Conservation (phyloP, 2,888 invertebrate genomes). For the Nipponacmea schrenckii region DNA sequence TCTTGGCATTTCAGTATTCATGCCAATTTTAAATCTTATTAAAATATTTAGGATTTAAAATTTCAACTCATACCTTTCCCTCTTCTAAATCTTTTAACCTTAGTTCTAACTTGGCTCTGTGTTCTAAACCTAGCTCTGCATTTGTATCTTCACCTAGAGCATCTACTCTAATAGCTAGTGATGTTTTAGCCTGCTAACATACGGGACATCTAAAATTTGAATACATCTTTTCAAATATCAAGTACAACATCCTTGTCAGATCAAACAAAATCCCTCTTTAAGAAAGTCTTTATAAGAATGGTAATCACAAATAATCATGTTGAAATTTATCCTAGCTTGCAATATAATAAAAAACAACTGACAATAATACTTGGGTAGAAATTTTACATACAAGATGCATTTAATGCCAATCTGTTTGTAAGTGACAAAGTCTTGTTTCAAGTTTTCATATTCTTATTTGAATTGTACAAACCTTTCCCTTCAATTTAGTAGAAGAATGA, state of each 20-base stretch:
- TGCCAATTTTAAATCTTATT: neutral
- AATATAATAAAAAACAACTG: too few relatives aligned
- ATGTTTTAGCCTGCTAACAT: slow-evolving; percentile 97
- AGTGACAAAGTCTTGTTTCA: neutral
- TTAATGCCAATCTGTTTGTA: neutral
- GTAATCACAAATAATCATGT: too few relatives aligned
- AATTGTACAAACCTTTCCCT: slow-evolving; percentile 75
- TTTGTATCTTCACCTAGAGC: slow-evolving; percentile 89
- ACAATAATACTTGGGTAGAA: too few relatives aligned
- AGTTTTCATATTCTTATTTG: neutral
- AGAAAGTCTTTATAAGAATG: too few relatives aligned
- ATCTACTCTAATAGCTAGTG: slow-evolving; percentile 92
- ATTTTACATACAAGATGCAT: too few relatives aligned
- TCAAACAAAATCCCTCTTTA: too few relatives aligned
- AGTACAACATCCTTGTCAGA: too few relatives aligned
- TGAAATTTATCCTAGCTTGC: too few relatives aligned
- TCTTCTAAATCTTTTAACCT: slow-evolving; percentile 81
- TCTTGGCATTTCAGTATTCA: neutral
- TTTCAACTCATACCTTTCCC: slow-evolving; percentile 76
- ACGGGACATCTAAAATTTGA: slow-evolving; percentile 77
- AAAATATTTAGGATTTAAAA: neutral
- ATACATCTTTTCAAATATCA: too few relatives aligned
- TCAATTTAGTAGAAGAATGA: slow-evolving; percentile 87
- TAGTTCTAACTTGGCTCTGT: slow-evolving; percentile 88
- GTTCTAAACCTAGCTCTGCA: slow-evolving; percentile 87